These are phyloP conservation scores for Ichneumoninae sp. DNA, from an alignment of 2,888 invertebrate species.

Conservation along the genomic window DNA sequence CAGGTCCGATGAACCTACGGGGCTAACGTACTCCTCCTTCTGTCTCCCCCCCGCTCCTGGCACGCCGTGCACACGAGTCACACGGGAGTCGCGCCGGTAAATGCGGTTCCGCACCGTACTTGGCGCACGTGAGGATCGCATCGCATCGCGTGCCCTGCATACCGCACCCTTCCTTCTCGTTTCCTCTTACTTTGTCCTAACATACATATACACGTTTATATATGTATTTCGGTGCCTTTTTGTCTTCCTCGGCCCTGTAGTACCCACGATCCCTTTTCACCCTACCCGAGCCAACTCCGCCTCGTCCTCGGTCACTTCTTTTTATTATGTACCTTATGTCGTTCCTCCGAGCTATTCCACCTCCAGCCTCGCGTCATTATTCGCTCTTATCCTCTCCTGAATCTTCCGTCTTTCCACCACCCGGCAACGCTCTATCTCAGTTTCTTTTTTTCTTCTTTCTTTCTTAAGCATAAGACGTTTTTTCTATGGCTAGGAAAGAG, in stretches of 20 bases:
- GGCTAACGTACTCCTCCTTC: slow-evolving; percentile 78
- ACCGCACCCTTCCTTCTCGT: slow-evolving; percentile 72
- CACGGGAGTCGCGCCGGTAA: slow-evolving; percentile 40
- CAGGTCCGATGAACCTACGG: slow-evolving; percentile 82
- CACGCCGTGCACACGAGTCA: slow-evolving; percentile 41
- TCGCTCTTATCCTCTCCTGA: background rate
- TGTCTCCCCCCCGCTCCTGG: slow-evolving; percentile 26
- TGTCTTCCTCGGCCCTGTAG: slow-evolving; percentile 41
- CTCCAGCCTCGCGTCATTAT: background rate
- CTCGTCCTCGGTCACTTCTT: slow-evolving; percentile 36
- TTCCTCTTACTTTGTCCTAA: slow-evolving; percentile 59
- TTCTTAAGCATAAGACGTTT: slow-evolving; percentile 1
- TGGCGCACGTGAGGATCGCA: slow-evolving; percentile 79
- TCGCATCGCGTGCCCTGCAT: slow-evolving; percentile 81
- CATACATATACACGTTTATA: background rate
- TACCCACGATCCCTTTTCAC: slow-evolving; percentile 48
- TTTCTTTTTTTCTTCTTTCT: background rate
- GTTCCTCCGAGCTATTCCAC: slow-evolving; percentile 4
- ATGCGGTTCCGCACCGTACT: slow-evolving; percentile 76
- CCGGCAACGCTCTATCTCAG: background rate
- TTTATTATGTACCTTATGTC: slow-evolving; percentile 5
- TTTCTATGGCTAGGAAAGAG: background rate
- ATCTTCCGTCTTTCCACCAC: background rate
- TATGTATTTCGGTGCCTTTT: slow-evolving; percentile 52
- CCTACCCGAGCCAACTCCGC: slow-evolving; percentile 5